Evolutionary conservation across 2,888 invertebrate species (phyloP), one percentile per base, ranked within the genome.

Genomic region (Incurvaria masculella): DNA sequence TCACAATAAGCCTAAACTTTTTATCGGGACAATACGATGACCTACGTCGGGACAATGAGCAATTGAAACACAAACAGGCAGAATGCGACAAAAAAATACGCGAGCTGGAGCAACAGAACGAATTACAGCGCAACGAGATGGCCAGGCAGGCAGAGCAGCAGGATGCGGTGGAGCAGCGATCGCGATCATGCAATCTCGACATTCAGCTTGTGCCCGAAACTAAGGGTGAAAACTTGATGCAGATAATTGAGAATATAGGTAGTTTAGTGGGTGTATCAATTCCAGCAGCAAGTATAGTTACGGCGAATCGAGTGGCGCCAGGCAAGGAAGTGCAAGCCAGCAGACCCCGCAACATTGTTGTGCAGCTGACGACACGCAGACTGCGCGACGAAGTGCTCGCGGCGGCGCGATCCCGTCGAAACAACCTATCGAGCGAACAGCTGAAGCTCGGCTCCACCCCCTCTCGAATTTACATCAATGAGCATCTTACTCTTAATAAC

Each of bases 321-420:
- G 45, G 45, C 33, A 8, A n/a, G 11, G 33, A 33, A n/a, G 33
- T 14, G 14, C 33, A 6, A n/a, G 33, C 33, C 4, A 17, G n/a
- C 11, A 49, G 51, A 10, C 52, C 52, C 11, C 48, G 47, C 21
- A 51, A 53, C 46, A 47, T 53, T 4, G 27, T 53, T 4, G 47
- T 53, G 10, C 51, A 53, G 21, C 26, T 53, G 14, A 46, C 47
- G 4, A 39, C 51, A 3, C 40, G 39, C 6, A 42, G 51, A 5
- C 39, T 52, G 26, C 45, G 48, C 2, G 48, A 49, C 19, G 49
- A 51, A 4, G 20, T 51, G 4, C 23, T 52, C 1, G 48, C 49
- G 1, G 51, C 49, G 10, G 51, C 49, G 16, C 39, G 48, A 14
- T 23, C 19, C 4, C 47, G 51, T 6, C 49, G 51, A 3, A 42